phyloP scores from a whole-genome alignment of 2,113 vertebrate species.

The Callipepla californica region DNA sequence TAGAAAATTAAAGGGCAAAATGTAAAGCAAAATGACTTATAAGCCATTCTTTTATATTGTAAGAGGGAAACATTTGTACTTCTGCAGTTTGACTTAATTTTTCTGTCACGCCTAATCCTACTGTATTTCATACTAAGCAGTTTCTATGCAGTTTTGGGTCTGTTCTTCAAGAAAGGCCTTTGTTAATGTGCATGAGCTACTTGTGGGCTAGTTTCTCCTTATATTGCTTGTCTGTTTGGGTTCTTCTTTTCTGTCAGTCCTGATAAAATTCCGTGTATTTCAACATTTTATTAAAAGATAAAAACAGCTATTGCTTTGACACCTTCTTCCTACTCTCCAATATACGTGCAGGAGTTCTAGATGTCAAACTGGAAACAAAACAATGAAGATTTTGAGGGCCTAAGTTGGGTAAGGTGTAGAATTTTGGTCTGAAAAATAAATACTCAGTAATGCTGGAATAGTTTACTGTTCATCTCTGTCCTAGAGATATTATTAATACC shows the following conservation, averaged over 20 bases:
- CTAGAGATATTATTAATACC: background rate
- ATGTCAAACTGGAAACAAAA: background rate
- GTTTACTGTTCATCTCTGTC: background rate
- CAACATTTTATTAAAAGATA: background rate
- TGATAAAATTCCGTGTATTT: background rate
- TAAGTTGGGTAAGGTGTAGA: conserved; percentile 24
- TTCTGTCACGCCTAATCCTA: background rate
- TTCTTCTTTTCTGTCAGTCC: background rate
- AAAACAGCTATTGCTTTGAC: background rate
- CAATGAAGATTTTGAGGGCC: conserved; percentile 28
- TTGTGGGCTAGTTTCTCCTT: background rate
- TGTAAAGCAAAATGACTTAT: background rate
- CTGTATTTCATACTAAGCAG: background rate
- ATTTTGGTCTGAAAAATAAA: background rate
- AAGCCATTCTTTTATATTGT: background rate
- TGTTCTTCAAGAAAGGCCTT: background rate
- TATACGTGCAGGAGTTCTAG: conserved; percentile 26
- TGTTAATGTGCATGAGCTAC: background rate
- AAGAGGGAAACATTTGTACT: background rate
- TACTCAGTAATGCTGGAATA: background rate
- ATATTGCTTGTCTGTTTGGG: background rate
- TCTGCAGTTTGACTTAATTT: background rate
- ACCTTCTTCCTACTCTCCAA: background rate
- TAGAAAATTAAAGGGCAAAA: conserved; percentile 15
- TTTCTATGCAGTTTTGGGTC: background rate